Evolutionary conservation across 2,888 invertebrate genomes (phyloP).

Genomic region (Stenchaetothrips biformis): DNA sequence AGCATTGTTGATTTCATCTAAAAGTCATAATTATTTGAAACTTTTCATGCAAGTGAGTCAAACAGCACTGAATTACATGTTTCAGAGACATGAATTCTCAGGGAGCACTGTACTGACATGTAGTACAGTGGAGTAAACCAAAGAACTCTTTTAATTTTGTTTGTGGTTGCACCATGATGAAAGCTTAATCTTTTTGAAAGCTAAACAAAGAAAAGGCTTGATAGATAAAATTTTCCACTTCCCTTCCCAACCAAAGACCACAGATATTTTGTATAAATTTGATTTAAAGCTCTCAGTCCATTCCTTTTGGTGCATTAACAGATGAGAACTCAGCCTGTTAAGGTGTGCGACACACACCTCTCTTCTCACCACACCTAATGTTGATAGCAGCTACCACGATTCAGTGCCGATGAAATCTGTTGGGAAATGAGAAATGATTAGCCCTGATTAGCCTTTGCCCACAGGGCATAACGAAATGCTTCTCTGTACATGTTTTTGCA

Average conservation of each 20-base stretch:
- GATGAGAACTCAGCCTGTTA: conserved; percentile 4
- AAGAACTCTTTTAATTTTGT: not conserved
- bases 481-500: not conserved
- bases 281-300: not conserved
- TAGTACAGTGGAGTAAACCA: not conserved
- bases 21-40: too few relatives aligned
- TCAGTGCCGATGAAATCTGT: conserved; percentile 11
- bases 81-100: too few relatives aligned
- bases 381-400: conserved; percentile 8
- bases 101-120: too few relatives aligned
- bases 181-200: not conserved
- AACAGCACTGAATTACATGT: too few relatives aligned
- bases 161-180: not conserved
- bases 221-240: not conserved
- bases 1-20: too few relatives aligned
- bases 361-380: conserved; percentile 22
- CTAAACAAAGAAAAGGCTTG: not conserved
- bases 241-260: too few relatives aligned
- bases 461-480: not conserved
- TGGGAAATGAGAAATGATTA: conserved; percentile 10
- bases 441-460: not conserved
- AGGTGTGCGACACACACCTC: not conserved
- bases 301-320: not conserved
- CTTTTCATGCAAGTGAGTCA: too few relatives aligned
- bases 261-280: not conserved